Evolutionary conservation across 2,888 invertebrate genomes (phyloP).

Genomic region (Parthenolecanium corni): DNA sequence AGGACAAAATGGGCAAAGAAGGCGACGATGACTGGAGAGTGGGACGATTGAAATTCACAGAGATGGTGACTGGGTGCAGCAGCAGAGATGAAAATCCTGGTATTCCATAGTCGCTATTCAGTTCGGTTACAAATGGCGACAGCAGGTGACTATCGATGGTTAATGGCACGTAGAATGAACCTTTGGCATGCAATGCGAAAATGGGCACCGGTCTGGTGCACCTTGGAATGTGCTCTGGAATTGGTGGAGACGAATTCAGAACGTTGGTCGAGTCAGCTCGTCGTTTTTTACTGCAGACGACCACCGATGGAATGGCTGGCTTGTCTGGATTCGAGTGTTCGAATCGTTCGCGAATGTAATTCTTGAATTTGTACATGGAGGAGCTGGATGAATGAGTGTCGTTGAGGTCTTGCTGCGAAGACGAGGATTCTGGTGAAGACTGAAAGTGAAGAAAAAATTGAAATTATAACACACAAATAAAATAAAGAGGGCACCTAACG

Average conservation of each 20-base stretch:
- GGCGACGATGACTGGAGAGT: not conserved
- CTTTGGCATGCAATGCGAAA: slow-evolving; percentile 80
- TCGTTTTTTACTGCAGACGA: not conserved
- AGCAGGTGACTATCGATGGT: slow-evolving; percentile 64
- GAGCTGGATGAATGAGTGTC: slow-evolving; percentile 37
- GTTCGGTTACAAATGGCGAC: slow-evolving; percentile 48
- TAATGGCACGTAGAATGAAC: slow-evolving; percentile 77
- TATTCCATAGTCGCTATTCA: slow-evolving; percentile 39
- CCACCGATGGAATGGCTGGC: not conserved
- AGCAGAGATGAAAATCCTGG: slow-evolving; percentile 40
- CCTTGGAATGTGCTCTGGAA: not conserved
- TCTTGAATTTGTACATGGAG: slow-evolving; percentile 75
- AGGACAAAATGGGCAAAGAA: not conserved
- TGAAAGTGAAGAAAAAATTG: slow-evolving; percentile 5
- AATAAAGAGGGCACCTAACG: too few relatives aligned
- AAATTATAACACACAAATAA: too few relatives aligned
- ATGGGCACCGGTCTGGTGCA: slow-evolving; percentile 55
- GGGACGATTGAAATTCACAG: slow-evolving; percentile 57
- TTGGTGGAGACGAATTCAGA: not conserved
- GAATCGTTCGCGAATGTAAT: slow-evolving; percentile 82
- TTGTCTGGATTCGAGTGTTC: slow-evolving; percentile 32
- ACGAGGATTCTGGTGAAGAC: slow-evolving; percentile 34
- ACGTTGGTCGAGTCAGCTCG: not conserved
- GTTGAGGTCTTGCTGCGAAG: slow-evolving; percentile 32
- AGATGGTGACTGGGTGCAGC: slow-evolving; percentile 77